Percentiles rank a stretch among this genome's conserved stretches.
Conservation (phyloP, 2,888 invertebrate genomes). For the Oeneis ivallda region DNA sequence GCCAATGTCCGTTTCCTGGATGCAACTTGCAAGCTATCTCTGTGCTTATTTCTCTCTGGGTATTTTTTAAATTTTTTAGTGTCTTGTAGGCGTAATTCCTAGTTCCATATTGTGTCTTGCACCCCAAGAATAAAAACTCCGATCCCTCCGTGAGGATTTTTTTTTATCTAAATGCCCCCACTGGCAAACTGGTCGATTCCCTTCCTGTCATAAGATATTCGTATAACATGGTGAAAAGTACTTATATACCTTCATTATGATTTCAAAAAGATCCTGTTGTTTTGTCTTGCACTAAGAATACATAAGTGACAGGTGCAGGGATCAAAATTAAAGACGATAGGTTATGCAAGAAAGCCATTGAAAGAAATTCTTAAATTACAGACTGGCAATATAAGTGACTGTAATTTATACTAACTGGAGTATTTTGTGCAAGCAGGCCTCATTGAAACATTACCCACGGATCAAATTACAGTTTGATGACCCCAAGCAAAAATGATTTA, state of each 20-base stretch:
- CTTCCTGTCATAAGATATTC: constrained; percentile 8
- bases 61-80: no score
- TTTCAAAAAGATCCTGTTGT: not conserved
- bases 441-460: constrained; percentile 54
- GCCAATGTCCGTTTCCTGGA: no score
- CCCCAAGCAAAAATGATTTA: constrained; percentile 49
- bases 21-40: no score
- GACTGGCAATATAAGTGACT: constrained; percentile 44
- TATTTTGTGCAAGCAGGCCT: constrained; percentile 50
- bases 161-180: no score
- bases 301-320: constrained; percentile 20
- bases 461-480: constrained; percentile 55
- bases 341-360: constrained; percentile 30
- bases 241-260: constrained; percentile 2
- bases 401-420: constrained; percentile 53
- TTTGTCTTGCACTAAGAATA: not conserved
- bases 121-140: no score
- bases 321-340: constrained; percentile 35
- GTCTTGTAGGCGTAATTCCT: no score
- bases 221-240: not conserved
- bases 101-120: no score
- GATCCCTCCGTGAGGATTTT: no score
- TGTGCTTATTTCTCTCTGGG: no score
- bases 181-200: no score
- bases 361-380: constrained; percentile 60